phyloP scores from a whole-genome alignment of 2,888 invertebrate genomes.

The Phlogophora meticulosa region DNA sequence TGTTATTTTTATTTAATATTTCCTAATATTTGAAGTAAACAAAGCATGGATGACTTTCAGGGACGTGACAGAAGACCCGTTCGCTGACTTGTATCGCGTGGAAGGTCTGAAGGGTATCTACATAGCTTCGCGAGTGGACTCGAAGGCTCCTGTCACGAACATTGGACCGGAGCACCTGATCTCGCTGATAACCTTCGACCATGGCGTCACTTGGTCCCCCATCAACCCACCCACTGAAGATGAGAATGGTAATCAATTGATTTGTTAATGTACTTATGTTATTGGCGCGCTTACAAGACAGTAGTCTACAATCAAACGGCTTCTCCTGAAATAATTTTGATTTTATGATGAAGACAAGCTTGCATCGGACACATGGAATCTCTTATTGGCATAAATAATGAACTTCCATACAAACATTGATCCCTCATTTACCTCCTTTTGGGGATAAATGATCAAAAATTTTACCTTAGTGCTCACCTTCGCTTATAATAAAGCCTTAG shows the following conservation, averaged over 20 bases:
- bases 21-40: conserved; percentile 21
- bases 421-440: too few relatives aligned
- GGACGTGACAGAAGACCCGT: conserved; percentile 94
- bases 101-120: conserved; percentile 97
- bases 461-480: too few relatives aligned
- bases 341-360: too few relatives aligned
- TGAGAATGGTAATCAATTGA: conserved; percentile 84
- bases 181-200: conserved; percentile 96
- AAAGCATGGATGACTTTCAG: conserved; percentile 84
- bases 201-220: conserved; percentile 95
- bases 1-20: neutral
- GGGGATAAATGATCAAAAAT: too few relatives aligned
- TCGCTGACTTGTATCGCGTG: conserved; percentile 97
- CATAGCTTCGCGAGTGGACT: conserved; percentile 95
- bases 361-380: too few relatives aligned
- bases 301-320: neutral
- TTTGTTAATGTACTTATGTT: neutral
- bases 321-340: too few relatives aligned
- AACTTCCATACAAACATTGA: too few relatives aligned
- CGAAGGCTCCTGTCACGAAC: conserved; percentile 88
- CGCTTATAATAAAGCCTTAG: too few relatives aligned
- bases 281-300: neutral
- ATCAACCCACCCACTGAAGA: conserved; percentile 94
- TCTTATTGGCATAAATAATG: too few relatives aligned
- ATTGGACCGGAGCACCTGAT: conserved; percentile 94